Conservation (phyloP, 2,888 invertebrate species). For the Tetranychus piercei region DNA sequence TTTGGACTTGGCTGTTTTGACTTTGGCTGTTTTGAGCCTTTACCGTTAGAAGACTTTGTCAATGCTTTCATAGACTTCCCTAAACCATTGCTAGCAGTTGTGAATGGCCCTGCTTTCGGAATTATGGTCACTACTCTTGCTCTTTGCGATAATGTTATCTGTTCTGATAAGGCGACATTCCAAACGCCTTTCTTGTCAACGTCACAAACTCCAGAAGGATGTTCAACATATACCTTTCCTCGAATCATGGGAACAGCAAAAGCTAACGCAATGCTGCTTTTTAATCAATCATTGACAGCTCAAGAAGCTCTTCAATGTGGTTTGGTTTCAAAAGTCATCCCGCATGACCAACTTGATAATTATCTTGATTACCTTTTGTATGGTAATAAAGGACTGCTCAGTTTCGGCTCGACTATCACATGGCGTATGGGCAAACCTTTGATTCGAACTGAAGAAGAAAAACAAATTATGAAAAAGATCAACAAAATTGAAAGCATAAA, state of each 20-base stretch:
- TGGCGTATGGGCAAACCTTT: constrained; percentile 42
- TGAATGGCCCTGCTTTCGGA: constrained; percentile 88
- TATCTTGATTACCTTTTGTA: constrained; percentile 35
- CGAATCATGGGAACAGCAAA: constrained; percentile 48
- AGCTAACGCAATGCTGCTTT: constrained; percentile 42
- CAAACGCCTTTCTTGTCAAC: constrained; percentile 66
- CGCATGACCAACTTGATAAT: constrained; percentile 42
- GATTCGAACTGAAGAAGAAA: constrained; percentile 39
- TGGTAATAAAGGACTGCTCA: constrained; percentile 17
- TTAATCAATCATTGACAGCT: constrained; percentile 58
- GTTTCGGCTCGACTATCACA: not conserved
- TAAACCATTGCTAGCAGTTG: constrained; percentile 64
- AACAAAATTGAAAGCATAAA: constrained; percentile 50
- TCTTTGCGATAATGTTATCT: constrained; percentile 71
- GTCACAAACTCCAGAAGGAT: constrained; percentile 72
- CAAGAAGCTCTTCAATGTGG: constrained; percentile 56
- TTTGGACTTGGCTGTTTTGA: too few relatives aligned
- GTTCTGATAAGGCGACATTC: constrained; percentile 71
- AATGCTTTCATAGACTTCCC: constrained; percentile 62
- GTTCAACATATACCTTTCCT: constrained; percentile 69
- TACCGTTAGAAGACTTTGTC: constrained; percentile 41
- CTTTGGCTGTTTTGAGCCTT: too few relatives aligned
- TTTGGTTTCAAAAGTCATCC: constrained; percentile 59
- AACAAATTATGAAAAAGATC: constrained; percentile 43
- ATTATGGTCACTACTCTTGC: constrained; percentile 65